A percentile compares a stretch with the other conserved stretches of the same genome.
Conservation (phyloP, 2,113 vertebrate genomes). For the Chascanopsetta lugubris region DNA sequence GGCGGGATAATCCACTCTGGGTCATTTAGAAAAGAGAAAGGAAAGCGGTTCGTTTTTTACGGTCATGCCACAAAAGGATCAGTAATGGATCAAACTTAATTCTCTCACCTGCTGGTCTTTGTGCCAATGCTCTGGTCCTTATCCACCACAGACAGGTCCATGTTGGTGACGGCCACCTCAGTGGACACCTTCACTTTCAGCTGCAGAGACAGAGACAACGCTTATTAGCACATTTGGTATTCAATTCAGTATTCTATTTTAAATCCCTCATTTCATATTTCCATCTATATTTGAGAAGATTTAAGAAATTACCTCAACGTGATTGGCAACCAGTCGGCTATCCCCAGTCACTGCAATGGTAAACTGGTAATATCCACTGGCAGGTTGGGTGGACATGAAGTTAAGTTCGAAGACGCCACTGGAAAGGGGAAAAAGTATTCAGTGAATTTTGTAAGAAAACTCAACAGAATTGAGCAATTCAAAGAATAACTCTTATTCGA, state of each 20-base stretch:
- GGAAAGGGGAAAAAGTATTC: slow-evolving; percentile 22
- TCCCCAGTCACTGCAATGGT: slow-evolving; percentile 89
- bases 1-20: slow-evolving; percentile 91
- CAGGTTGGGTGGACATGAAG: slow-evolving; percentile 90
- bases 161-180: slow-evolving; percentile 92
- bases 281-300: no score
- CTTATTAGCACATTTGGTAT: no score
- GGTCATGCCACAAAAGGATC: no score
- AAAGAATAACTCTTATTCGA: no score
- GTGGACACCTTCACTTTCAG: slow-evolving; percentile 98
- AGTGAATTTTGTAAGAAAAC: neutral
- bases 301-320: slow-evolving; percentile 84
- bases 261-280: no score
- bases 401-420: slow-evolving; percentile 94
- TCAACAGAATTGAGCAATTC: neutral
- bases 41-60: neutral
- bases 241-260: neutral
- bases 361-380: slow-evolving; percentile 98
- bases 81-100: neutral
- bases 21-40: slow-evolving; percentile 47
- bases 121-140: slow-evolving; percentile 98
- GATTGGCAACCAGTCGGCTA: slow-evolving; percentile 88
- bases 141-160: slow-evolving; percentile 96
- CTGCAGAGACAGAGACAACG: slow-evolving; percentile 65
- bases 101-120: slow-evolving; percentile 89